Evolutionary conservation across 2,888 invertebrate species (phyloP), one percentile per base, ranked within the genome.

Genomic region (Yponomeuta malinellus): DNA sequence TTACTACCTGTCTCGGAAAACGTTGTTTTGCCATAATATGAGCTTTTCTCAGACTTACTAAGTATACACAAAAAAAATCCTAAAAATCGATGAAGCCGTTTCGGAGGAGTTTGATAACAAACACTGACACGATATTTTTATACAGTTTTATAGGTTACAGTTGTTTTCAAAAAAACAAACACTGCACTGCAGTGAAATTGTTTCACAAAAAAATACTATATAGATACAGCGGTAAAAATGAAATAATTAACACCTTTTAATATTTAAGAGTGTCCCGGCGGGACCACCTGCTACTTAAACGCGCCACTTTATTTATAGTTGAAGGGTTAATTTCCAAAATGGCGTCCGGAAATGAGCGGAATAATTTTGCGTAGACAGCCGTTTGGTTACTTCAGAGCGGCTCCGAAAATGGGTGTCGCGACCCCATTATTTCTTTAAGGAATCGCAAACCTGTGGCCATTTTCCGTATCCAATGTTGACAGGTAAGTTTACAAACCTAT

Each of bases 261-360:
- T 65, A 31, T 31, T 65, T 65, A 65, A 65, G 33, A 68, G 68
- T 68, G 68, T 52, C 52, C 52, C 74, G 71, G 71, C 71, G 64
- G 63, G 63, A 70, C 75, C 81, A 81, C 82, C 81, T 81, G 82
- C 72, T 29, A 6, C 65, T 77, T 77, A 79, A 80, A 78, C 78
- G 76, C 76, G 70, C 72, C 65, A 75, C 76, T 76, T 78, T 79
- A 79, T 83, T 83, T 83, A 83, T 82, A 77, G 79, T 76, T 73
- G 31, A 76, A 78, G 80, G 82, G 82, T 81, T 81, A 81, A 78
- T 78, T 78, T 76, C 74, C 76, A 74, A 76, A 78, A 78, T 76
- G 75, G 78, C 74, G 15, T 43, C 68, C 43, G 15, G 37, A 48
- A 23, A 31, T 29, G 31, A 29, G 29, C 29, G 12, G 10, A 12